A percentile compares a stretch with the other conserved stretches of the same genome.
Evolutionary conservation across 1,140 invertebrate species (phyloP).

Genomic region (Lucilia cuprina): DNA sequence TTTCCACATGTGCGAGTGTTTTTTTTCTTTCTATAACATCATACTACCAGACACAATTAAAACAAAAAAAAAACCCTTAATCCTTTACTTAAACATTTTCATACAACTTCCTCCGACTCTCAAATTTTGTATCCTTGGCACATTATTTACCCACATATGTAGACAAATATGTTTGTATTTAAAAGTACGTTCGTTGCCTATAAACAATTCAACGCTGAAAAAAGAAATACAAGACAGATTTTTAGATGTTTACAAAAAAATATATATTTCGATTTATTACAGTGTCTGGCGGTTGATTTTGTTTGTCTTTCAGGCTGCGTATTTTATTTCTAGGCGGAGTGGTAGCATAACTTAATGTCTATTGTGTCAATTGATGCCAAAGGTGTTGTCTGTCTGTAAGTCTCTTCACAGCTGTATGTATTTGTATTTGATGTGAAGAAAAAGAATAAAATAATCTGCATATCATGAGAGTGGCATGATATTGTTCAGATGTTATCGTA

Average conservation of each 20-base stretch:
- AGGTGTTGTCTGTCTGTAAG: not conserved
- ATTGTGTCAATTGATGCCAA: not conserved
- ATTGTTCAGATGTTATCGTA: no score
- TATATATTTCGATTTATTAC: not conserved
- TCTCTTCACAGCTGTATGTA: not conserved
- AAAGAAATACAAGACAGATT: not conserved
- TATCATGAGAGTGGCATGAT: not conserved
- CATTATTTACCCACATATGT: not conserved
- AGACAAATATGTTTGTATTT: not conserved
- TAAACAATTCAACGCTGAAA: not conserved
- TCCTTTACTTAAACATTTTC: no score
- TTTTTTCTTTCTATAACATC: no score
- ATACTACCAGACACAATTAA: no score
- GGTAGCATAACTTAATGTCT: not conserved
- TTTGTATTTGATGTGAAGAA: not conserved
- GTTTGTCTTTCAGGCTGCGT: not conserved
- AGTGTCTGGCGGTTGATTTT: not conserved
- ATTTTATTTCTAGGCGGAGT: not conserved
- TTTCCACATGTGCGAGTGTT: no score
- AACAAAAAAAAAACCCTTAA: no score
- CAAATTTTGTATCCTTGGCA: not conserved
- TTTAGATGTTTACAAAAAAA: not conserved
- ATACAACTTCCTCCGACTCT: no score
- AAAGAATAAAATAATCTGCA: not conserved
- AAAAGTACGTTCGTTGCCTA: not conserved